phyloP scores from a whole-genome alignment of 2,113 vertebrate species.

The Tragelaphus buxtoni region DNA sequence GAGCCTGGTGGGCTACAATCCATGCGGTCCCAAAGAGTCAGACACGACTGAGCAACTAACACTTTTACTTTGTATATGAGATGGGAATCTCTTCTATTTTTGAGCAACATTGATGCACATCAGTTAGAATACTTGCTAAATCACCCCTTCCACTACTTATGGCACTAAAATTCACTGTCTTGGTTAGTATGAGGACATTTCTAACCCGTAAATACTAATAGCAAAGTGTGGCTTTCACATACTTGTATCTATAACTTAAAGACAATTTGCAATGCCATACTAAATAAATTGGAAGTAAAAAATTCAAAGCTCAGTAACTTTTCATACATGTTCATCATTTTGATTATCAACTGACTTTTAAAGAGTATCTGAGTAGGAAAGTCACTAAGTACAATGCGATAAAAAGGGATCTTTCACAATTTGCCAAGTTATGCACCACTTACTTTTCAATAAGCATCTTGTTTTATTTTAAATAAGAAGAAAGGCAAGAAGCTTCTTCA shows the following conservation, averaged over 20 bases:
- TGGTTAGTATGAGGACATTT: background rate
- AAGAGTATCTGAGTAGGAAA: background rate
- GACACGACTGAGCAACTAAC: background rate
- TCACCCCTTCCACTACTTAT: background rate
- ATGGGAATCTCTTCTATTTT: background rate
- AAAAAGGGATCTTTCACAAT: background rate
- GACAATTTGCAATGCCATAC: background rate
- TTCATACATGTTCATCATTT: background rate
- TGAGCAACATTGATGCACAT: background rate
- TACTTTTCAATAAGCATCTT: background rate
- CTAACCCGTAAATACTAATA: background rate
- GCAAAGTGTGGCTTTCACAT: background rate
- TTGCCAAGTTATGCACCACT: background rate
- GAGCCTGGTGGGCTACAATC: background rate
- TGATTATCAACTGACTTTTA: background rate
- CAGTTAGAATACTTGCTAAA: background rate
- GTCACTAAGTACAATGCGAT: background rate
- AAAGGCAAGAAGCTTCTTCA: background rate
- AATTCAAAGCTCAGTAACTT: background rate
- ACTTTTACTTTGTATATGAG: background rate
- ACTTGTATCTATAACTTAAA: background rate
- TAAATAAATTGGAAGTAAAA: background rate
- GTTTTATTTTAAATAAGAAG: background rate
- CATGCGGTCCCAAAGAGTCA: background rate
- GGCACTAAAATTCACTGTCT: background rate